Conservation (phyloP, 2,113 vertebrate genomes). For the Pomatorhinus ruficollis region DNA sequence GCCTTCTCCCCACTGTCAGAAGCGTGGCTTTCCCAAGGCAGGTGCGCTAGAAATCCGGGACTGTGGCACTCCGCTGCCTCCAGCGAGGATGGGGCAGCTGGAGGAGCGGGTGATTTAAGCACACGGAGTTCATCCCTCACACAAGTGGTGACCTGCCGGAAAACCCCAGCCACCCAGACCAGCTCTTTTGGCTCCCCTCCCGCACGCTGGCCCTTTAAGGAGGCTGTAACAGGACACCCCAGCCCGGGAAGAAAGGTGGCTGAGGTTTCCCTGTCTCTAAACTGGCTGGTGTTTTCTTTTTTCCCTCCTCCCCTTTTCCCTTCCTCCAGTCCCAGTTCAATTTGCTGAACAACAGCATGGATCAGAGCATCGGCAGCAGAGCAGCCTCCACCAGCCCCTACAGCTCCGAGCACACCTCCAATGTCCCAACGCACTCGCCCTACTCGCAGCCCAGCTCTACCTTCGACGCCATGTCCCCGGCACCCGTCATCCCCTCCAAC, state of each 20-base stretch:
- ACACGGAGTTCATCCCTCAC: neutral
- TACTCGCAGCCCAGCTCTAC: conserved; percentile 99
- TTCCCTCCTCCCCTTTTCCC: conserved; percentile 67
- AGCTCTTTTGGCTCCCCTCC: conserved; percentile 6
- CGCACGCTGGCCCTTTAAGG: conserved; percentile 76
- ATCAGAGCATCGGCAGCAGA: conserved; percentile 91
- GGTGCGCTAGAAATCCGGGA: neutral
- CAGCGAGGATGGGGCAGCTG: neutral
- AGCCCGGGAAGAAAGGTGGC: conserved; percentile 49
- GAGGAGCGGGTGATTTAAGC: neutral
- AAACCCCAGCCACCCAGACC: neutral
- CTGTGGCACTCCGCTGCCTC: neutral
- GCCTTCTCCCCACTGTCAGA: neutral
- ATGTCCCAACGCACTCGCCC: conserved; percentile 93
- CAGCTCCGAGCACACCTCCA: conserved; percentile 92
- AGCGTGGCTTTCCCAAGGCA: neutral
- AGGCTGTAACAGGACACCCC: conserved; percentile 86
- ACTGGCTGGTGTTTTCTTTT: conserved; percentile 78
- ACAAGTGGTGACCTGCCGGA: conserved; percentile 69
- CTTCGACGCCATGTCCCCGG: conserved; percentile 96
- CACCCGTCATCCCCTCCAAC: conserved; percentile 97
- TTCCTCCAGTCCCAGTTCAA: conserved; percentile 95
- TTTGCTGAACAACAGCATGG: conserved; percentile 98
- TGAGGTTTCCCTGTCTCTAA: conserved; percentile 74
- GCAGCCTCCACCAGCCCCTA: conserved; percentile 93